phyloP scores from a whole-genome alignment of 2,888 invertebrate species.

The Odiellus spinosus region DNA sequence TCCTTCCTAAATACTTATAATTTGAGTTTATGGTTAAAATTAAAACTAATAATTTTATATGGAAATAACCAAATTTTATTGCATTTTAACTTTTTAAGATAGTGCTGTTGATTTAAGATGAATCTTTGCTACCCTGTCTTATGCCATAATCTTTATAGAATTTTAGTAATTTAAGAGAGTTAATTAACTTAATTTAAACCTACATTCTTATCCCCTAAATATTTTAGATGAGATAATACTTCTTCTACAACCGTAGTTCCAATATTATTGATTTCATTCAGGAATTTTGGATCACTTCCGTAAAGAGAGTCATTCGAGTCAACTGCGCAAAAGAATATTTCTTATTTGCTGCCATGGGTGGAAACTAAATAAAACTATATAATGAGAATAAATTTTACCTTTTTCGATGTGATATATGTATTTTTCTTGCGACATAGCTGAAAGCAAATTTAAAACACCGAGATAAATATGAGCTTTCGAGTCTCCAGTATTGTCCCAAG shows the following conservation, averaged over 20 bases:
- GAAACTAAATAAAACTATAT: not conserved
- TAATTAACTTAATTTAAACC: slow-evolving; percentile 4
- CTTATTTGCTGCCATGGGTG: not conserved
- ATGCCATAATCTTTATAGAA: too few relatives aligned
- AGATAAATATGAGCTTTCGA: slow-evolving; percentile 53
- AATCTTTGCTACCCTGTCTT: too few relatives aligned
- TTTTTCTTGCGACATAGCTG: slow-evolving; percentile 58
- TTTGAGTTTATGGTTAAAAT: too few relatives aligned
- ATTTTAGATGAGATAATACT: slow-evolving; percentile 49
- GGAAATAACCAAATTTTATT: not conserved
- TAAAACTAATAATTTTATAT: too few relatives aligned
- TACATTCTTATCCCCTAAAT: slow-evolving; percentile 42
- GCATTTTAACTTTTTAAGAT: slow-evolving; percentile 37
- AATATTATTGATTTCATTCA: slow-evolving; percentile 59
- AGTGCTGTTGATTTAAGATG: slow-evolving; percentile 45
- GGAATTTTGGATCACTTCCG: slow-evolving; percentile 71
- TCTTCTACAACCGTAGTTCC: slow-evolving; percentile 60
- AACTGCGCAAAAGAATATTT: slow-evolving; percentile 38
- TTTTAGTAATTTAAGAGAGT: too few relatives aligned
- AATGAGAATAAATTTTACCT: slow-evolving; percentile 36
- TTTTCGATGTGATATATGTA: slow-evolving; percentile 74
- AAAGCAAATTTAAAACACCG: slow-evolving; percentile 57
- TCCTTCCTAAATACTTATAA: too few relatives aligned
- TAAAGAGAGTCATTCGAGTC: slow-evolving; percentile 85
- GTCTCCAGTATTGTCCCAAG: slow-evolving; percentile 36